phyloP scores from a whole-genome alignment of 2,113 vertebrate species.

The Scolopax mira region DNA sequence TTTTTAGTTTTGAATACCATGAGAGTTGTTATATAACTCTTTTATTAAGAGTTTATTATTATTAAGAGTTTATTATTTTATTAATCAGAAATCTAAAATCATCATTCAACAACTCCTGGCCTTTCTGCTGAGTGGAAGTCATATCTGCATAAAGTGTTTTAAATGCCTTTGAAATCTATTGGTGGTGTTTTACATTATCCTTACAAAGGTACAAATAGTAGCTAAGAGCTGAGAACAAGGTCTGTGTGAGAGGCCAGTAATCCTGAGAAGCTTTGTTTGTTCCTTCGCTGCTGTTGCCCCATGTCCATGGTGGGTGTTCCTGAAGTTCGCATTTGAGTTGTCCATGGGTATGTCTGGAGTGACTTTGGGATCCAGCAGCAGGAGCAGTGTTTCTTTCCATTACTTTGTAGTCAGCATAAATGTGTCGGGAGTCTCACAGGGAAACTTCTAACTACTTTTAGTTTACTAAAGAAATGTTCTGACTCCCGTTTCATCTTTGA shows the following conservation, averaged over 20 bases:
- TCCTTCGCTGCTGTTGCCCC: neutral
- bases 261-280: neutral
- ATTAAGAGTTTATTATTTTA: too few species aligned
- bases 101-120: neutral
- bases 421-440: neutral
- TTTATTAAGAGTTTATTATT: too few species aligned
- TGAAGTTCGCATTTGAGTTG: neutral
- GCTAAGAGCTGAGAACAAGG: rapidly evolving
- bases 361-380: neutral
- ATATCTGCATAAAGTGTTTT: neutral
- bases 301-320: rapidly evolving
- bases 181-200: neutral
- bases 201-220: neutral
- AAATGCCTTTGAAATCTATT: neutral
- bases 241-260: neutral
- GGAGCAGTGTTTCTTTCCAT: neutral
- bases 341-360: rapidly evolving
- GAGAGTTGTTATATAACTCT: neutral
- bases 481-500: neutral
- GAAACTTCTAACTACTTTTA: neutral
- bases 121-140: neutral
- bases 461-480: neutral
- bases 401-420: neutral
- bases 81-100: too few species aligned
- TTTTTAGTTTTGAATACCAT: neutral